Base-by-base conservation (phyloP, 1,140 invertebrate genomes). In the Drosophila nannoptera region DNA sequence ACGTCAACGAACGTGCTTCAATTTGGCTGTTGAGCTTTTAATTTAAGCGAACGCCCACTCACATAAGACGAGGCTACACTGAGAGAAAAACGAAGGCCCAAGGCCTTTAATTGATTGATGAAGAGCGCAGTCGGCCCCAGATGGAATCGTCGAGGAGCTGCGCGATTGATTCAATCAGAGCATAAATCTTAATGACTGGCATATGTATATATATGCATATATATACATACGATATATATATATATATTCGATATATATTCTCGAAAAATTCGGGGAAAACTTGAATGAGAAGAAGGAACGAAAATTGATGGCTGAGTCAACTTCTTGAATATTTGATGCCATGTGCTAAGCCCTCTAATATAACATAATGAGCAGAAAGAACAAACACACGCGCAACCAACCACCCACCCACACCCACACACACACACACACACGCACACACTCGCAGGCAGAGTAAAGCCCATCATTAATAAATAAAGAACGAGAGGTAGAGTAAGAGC, bases 381-480 rank as follows among this genome's bases (percentile, higher is more conserved):
- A 14, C 31, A 45, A 12, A 55, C 36, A 31, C 11, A 32, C 31
- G 32, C 1, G 43, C 11, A 31, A 33, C 16, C 16, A 29, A n/a
- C n/a, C n/a, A n/a, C n/a, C n/a, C 49, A 40, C 0, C 16, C 3
- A 62, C 16, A 56, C 33, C 9, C 33, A 16, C 14, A 43, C 4
- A 35, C 14, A 38, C 12, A 36, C 14, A 22, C 40, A 35, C 2
- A 33, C 2, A 66, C 12, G 12, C 45, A 36, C 9, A 62, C 8
- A 63, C 11, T 60, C 8, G 7, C 45, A 33, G 29, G 38, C 54
- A 42, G 32, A 5, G 32, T 29, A 46, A 8, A 46, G 31, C 14
- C 43, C 69, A 68, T 83, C 78, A 83, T 83, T 83, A 83, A 83
- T 83, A 83, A 83, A 78, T 84, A 73, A 82, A 81, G 65, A 71